Base-by-base conservation (phyloP, 1,140 invertebrate genomes). In the Amphibalanus amphitrite region DNA sequence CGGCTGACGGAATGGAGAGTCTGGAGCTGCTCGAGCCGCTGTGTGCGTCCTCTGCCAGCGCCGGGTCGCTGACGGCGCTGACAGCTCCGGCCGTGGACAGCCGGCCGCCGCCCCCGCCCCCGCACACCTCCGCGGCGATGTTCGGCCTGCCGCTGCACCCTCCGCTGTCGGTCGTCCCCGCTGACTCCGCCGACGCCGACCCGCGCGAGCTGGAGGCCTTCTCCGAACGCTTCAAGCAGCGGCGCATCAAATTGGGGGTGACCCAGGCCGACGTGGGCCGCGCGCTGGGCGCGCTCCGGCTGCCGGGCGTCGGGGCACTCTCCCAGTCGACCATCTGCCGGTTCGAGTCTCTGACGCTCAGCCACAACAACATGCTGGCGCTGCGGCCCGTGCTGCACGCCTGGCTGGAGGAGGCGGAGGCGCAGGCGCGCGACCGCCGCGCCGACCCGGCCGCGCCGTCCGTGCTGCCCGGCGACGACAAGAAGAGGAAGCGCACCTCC, bases 341-440 rank as follows among this genome's bases (percentile, higher is more conserved):
- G 73, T 99, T 99, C 82, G 97, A 99, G 81, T 97, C 93, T 28
- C 83, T 99, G 29, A 99, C 97, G 0, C 84, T 99, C 8, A 96
- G 93, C 71, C 97, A 99, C 82, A 99, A 99, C 84, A 99, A 99
- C 80, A 99, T 99, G 97, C 96, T 99, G 76, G 97, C 97, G 0
- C 83, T 99, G n/a, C 99, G 98, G 80, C 97, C 97, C 1, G 97
- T 99, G 69, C 86, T 99, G 3, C 95, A 97, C 79, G 94, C 97
- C 28, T 99, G 97, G 97, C 84, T 99, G 10, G 96, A 99, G 78
- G 96, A 98, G 78, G 97, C 96, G 0, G 95, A 98, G 80, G 92
- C 92, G 30, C 92, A 95, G 77, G 92, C 92, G 33, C 91, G 92
- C 80, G 93, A 93, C 82, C 93, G 93, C 77, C 80, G 92, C 74